These are phyloP conservation scores for Scelioninae gen. 2 DNA, from an alignment of 2,888 invertebrate genomes.

Conservation along the genomic window DNA sequence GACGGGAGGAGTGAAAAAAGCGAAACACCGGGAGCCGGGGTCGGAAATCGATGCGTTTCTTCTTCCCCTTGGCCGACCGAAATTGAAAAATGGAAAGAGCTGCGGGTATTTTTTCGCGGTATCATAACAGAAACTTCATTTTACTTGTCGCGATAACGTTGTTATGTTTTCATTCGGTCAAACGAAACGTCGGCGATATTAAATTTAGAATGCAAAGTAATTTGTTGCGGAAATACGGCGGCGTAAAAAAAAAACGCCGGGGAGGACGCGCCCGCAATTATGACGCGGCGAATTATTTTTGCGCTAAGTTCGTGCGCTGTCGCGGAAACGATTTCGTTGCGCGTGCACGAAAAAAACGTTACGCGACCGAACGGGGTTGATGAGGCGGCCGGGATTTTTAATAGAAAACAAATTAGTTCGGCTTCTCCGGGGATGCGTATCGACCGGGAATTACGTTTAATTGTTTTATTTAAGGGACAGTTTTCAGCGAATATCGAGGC, in stretches of 20 bases:
- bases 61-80: conserved; percentile 54
- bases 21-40: conserved; percentile 12
- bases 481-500: not conserved
- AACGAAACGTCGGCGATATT: conserved; percentile 52
- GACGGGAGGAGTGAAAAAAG: not conserved
- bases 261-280: conserved; percentile 44
- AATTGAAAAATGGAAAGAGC: conserved; percentile 59
- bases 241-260: conserved; percentile 6
- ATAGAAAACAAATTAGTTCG: conserved; percentile 51
- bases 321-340: conserved; percentile 50
- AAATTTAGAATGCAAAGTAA: conserved; percentile 58
- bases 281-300: conserved; percentile 50
- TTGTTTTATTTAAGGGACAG: conserved; percentile 31
- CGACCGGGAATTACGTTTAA: conserved; percentile 31
- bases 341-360: conserved; percentile 51
- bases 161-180: conserved; percentile 61
- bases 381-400: conserved; percentile 44
- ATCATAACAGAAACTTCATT: conserved; percentile 59
- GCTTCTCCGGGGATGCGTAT: conserved; percentile 21
- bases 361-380: conserved; percentile 44
- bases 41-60: conserved; percentile 53
- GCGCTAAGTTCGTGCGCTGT: conserved; percentile 41
- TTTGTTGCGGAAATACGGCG: conserved; percentile 54
- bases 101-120: conserved; percentile 57
- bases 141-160: conserved; percentile 58